Percentiles rank a stretch among this genome's conserved stretches.
These are phyloP conservation scores for silkworm (Bombyx mori) DNA, from an alignment of 1,140 invertebrate genomes.

Conservation along the genomic window DNA sequence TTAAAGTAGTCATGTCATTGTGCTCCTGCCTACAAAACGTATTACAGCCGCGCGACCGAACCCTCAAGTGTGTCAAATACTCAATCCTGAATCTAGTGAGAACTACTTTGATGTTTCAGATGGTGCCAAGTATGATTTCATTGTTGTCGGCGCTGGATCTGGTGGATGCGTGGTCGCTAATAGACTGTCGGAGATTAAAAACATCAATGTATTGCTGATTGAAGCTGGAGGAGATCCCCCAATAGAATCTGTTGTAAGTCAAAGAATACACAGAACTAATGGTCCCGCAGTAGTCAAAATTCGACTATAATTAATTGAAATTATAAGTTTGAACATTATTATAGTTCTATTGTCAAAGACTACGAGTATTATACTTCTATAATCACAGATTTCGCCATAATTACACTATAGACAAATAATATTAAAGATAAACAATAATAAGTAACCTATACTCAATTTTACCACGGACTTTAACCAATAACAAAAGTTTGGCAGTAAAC, in stretches of 20 bases:
- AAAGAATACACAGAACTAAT: background rate
- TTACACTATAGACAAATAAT: too few relatives aligned
- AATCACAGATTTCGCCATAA: too few relatives aligned
- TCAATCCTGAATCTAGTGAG: background rate
- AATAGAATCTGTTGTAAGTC: constrained; percentile 2
- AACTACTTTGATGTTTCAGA: background rate
- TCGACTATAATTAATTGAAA: too few relatives aligned
- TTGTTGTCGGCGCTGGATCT: constrained; percentile 1
- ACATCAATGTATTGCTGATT: constrained; percentile 4
- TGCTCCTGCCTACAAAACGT: background rate
- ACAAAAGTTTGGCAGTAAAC: too few relatives aligned
- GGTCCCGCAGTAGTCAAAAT: too few relatives aligned
- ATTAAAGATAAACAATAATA: background rate
- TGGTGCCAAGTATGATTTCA: constrained; percentile 4
- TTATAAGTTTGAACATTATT: too few relatives aligned
- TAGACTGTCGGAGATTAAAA: constrained; percentile 1
- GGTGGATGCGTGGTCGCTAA: constrained; percentile 5
- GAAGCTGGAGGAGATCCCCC: constrained; percentile 4
- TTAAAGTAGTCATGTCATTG: background rate
- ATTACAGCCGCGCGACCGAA: background rate
- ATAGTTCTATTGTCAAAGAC: too few relatives aligned
- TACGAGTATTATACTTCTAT: too few relatives aligned
- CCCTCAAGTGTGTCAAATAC: background rate
- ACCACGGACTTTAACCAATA: too few relatives aligned
- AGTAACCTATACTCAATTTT: too few relatives aligned